Evolutionary conservation across 2,113 vertebrate species (phyloP).

Genomic region (Microcebus griseorufus): DNA sequence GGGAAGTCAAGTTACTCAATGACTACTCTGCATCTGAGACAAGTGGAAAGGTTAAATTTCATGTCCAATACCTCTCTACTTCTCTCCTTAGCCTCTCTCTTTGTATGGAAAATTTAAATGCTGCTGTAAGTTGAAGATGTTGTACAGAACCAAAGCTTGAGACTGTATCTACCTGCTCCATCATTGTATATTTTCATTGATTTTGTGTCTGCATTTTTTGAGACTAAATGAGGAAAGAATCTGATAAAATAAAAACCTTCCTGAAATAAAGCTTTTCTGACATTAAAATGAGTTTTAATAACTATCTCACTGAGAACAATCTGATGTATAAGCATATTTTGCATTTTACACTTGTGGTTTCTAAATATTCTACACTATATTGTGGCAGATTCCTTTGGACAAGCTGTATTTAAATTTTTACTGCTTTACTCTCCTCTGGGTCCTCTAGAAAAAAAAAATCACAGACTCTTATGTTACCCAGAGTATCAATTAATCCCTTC

Average conservation of each 20-base stretch:
- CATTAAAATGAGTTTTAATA: slow-evolving; percentile 38
- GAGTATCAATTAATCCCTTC: slow-evolving; percentile 9
- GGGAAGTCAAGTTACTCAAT: background rate
- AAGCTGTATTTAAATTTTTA: slow-evolving; percentile 37
- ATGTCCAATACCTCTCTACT: background rate
- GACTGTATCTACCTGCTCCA: background rate
- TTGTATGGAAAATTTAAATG: background rate
- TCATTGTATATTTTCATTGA: background rate
- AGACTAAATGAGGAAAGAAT: background rate
- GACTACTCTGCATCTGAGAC: background rate
- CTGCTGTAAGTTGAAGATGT: background rate
- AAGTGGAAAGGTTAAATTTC: background rate
- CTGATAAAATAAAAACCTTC: background rate
- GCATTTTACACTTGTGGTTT: background rate
- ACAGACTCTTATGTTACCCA: background rate
- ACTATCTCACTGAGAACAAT: background rate
- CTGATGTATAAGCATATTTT: slow-evolving; percentile 35
- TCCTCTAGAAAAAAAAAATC: background rate
- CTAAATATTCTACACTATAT: background rate
- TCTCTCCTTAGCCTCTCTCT: background rate
- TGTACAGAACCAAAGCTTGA: background rate
- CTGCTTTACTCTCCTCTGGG: background rate
- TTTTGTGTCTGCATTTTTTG: slow-evolving; percentile 8
- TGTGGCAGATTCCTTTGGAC: slow-evolving; percentile 25
- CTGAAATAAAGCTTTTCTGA: slow-evolving; percentile 4